These are phyloP conservation scores for Sebastes oblongus DNA, from an alignment of 2,797 vertebrate genomes.

Conservation along the genomic window DNA sequence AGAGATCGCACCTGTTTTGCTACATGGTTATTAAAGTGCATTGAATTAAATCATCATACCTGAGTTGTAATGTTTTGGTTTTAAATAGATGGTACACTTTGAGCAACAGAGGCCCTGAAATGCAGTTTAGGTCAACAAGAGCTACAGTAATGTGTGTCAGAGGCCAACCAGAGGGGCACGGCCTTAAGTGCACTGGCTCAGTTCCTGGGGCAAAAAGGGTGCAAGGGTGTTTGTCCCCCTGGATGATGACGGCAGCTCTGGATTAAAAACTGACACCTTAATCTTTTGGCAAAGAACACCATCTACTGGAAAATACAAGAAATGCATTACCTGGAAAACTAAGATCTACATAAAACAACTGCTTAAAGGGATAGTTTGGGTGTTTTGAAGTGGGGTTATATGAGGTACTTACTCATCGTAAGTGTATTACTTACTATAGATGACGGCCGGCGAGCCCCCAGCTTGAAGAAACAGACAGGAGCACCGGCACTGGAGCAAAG, in stretches of 20 bases:
- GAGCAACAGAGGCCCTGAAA: background rate
- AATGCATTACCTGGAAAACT: background rate
- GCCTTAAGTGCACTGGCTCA: background rate
- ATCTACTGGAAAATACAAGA: slow-evolving; percentile 49
- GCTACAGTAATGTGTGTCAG: background rate
- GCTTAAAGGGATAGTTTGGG: too few relatives aligned
- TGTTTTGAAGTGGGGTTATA: too few relatives aligned
- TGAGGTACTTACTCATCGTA: too few relatives aligned
- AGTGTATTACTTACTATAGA: too few relatives aligned
- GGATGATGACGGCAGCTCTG: background rate
- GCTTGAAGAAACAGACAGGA: too few relatives aligned
- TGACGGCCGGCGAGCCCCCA: fast-evolving
- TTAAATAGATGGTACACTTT: background rate
- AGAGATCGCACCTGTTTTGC: background rate
- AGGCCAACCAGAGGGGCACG: background rate
- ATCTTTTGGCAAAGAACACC: slow-evolving; percentile 32
- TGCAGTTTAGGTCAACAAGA: background rate
- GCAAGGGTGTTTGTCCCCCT: too few relatives aligned
- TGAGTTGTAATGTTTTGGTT: background rate
- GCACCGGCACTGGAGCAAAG: too few relatives aligned
- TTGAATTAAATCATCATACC: background rate
- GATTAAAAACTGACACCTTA: background rate
- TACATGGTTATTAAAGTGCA: background rate
- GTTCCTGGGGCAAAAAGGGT: background rate
- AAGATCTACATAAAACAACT: background rate